A percentile compares a stretch with the other conserved stretches of the same genome.
Evolutionary conservation across 2,797 vertebrate genomes (phyloP).

Genomic region (Poliocrania exsul): DNA sequence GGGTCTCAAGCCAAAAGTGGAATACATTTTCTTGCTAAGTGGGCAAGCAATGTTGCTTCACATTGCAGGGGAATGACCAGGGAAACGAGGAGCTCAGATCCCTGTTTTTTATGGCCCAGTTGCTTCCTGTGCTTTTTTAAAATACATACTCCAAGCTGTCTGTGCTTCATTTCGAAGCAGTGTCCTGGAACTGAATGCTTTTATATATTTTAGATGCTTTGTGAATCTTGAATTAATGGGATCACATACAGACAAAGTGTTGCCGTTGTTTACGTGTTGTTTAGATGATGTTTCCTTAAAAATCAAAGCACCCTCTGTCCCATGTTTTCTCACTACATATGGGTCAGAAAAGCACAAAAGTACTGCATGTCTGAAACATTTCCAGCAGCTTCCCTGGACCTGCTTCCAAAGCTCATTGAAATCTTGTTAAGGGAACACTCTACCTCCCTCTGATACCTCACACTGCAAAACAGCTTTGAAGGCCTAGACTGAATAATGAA

Average conservation of each 20-base stretch:
- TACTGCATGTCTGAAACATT: conserved; percentile 42
- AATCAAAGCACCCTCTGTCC: conserved; percentile 4
- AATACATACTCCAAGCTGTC: not conserved
- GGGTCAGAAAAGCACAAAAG: conserved; percentile 53
- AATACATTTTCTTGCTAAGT: not conserved
- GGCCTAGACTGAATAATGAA: conserved; percentile 64
- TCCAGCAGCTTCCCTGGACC: conserved; percentile 63
- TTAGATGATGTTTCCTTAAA: not conserved
- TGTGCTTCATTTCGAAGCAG: not conserved
- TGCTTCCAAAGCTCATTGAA: conserved; percentile 68
- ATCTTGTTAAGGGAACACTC: conserved; percentile 60
- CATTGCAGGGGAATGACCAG: not conserved
- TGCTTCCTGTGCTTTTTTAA: not conserved
- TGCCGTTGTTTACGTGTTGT: not conserved
- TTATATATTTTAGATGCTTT: not conserved
- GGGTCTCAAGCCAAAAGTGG: conserved; percentile 1
- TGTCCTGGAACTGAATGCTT: not conserved
- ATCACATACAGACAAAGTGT: not conserved
- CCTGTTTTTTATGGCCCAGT: not conserved
- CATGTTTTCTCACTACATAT: not conserved
- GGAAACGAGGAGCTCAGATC: not conserved
- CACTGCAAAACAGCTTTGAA: conserved; percentile 59
- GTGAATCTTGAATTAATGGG: not conserved
- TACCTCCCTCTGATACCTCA: conserved; percentile 65
- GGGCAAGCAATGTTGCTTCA: not conserved